Evolutionary conservation across 2,113 vertebrate species (phyloP).

Genomic region (Chauna torquata): DNA sequence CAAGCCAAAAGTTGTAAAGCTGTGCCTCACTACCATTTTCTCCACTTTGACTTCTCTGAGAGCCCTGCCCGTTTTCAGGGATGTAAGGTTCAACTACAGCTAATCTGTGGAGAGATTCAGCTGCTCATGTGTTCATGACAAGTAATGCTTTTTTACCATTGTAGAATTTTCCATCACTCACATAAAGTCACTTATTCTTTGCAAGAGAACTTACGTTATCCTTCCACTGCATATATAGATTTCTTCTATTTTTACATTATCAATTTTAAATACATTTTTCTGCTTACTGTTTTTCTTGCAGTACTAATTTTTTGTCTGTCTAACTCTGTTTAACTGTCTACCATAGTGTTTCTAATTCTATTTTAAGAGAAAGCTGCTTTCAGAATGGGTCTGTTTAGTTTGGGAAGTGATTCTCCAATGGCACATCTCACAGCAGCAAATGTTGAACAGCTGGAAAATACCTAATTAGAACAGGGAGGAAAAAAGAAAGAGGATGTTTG

Average conservation of each 20-base stretch:
- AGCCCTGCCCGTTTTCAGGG: background rate
- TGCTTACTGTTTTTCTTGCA: background rate
- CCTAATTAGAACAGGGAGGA: conserved; percentile 44
- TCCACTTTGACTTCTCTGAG: background rate
- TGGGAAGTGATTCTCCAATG: conserved; percentile 21
- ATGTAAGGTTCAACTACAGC: background rate
- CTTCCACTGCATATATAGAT: background rate
- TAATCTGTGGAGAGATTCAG: background rate
- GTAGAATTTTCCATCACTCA: background rate
- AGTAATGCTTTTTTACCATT: background rate
- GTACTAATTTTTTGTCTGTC: background rate
- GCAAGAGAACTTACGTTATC: background rate
- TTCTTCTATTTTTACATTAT: background rate
- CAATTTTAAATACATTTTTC: background rate
- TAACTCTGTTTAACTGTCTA: background rate
- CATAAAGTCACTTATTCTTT: background rate
- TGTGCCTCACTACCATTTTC: background rate
- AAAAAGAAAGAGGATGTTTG: conserved; percentile 10
- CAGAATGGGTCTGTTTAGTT: background rate
- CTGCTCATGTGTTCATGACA: background rate
- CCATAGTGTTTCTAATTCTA: background rate
- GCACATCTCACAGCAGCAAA: conserved; percentile 17
- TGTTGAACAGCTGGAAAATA: conserved; percentile 64
- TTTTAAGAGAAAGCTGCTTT: conserved; percentile 6
- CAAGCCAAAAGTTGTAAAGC: background rate